Evolutionary conservation across 2,888 invertebrate species (phyloP).

Genomic region (Hybos culiciformis): DNA sequence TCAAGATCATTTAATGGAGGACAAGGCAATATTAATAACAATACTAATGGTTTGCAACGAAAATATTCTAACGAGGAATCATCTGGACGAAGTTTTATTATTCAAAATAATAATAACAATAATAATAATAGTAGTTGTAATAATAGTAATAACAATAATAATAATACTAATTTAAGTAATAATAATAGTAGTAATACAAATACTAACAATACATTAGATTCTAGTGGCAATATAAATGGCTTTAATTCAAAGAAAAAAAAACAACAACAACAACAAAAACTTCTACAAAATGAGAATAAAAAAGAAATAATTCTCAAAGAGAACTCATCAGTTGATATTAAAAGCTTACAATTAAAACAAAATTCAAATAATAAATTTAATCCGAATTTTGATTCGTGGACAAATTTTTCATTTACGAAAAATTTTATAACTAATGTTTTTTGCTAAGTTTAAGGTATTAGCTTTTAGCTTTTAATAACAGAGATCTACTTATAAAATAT

Average conservation of each 20-base stretch:
- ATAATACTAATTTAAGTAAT: background rate
- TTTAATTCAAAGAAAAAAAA: slow-evolving; percentile 22
- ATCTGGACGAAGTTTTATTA: slow-evolving; percentile 1
- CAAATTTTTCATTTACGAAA: slow-evolving; percentile 34
- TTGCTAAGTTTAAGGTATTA: no score
- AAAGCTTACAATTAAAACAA: background rate
- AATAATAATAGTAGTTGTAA: slow-evolving; percentile 19
- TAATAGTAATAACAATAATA: slow-evolving; percentile 20
- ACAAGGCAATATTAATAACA: slow-evolving; percentile 10
- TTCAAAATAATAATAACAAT: slow-evolving; percentile 11
- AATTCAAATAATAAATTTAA: slow-evolving; percentile 21
- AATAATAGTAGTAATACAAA: slow-evolving; percentile 10
- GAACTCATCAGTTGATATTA: background rate
- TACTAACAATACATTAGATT: background rate
- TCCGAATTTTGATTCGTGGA: slow-evolving; percentile 35
- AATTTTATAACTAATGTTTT: slow-evolving; percentile 35
- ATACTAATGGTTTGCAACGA: slow-evolving; percentile 12
- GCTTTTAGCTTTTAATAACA: no score
- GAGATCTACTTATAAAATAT: no score
- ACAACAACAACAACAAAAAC: slow-evolving; percentile 10
- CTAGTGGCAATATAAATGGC: slow-evolving; percentile 19
- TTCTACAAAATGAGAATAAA: background rate
- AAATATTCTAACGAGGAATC: slow-evolving; percentile 13
- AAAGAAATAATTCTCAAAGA: no score
- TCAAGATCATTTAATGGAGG: no score